Evolutionary conservation across 1,140 invertebrate species (phyloP), one percentile per base, ranked within the genome.

Genomic region (Zaprionus capensis): DNA sequence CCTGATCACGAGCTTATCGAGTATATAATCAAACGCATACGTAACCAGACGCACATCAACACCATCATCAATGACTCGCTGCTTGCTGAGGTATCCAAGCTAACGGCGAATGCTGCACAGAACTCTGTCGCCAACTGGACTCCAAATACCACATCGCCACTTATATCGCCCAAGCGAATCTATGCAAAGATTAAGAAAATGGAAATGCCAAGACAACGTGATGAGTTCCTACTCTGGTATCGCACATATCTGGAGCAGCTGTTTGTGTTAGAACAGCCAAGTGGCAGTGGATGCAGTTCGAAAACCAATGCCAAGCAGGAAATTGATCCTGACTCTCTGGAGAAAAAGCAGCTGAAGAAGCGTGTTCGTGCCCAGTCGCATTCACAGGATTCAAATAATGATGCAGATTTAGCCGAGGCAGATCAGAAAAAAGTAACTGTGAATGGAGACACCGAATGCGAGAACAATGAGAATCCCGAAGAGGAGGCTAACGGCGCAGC

Each of bases 381-480:
- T 17, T 78, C 88, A 15, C 84, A 85, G 63, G 86, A 88, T 53
- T 88, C 85, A 0, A 85, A 84, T 24, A 91, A 92, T 56, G 92
- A 94, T 69, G 93, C 93, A 65, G 94, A 94, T 62, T 78, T 94
- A 14, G 94, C 94, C 4, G 94, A 94, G 78, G 94, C 94, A 36
- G 94, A 94, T 88, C 94, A 94, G 72, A 92, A 94, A 73, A 92
- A 90, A 44, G 85, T 81, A 4, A 69, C 71, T 12, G 49, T 59
- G 64, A 81, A 70, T 36, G 81, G 80, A 5, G 73, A 68, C 9
- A 69, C 63, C 7, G 81, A 92, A 36, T 86, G 82, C 58, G 91
- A 92, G 49, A 92, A 92, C 41, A 91, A 92, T 59, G 91, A 92
- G 57, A 92, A 91, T 64, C 91, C 91, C 1, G 87, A 72, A 0